Evolutionary conservation across 2,113 vertebrate species (phyloP), one percentile per base, ranked within the genome.

Genomic region (Acrocephalus kingi): DNA sequence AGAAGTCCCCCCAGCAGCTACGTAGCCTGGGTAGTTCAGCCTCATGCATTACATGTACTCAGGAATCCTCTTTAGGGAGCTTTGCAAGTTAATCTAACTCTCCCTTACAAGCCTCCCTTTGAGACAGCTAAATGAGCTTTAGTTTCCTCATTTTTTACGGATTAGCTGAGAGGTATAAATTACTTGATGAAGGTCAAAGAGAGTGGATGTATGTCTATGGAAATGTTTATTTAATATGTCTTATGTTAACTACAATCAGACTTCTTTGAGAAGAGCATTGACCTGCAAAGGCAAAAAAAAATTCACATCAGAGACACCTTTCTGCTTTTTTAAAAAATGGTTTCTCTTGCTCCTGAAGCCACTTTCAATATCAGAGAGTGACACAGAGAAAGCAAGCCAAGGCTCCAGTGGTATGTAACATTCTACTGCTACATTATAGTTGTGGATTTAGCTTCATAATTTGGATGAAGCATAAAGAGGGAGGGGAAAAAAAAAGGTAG

Each of bases 11-110:
- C 33, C 37, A 41, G 58, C 7, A 90, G 83, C 31, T 52, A 78
- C 49, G 58, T 54, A 77, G 62, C 37, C 54, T 37, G 63, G 80
- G 59, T 61, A 39, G 35, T 72, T 90, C 31, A 51, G 82, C 52
- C 45, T 91, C 31, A 18, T 68, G 39, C 21, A 28, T 62, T 28
- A 41, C 37, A 0, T 52, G 61, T 55, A 68, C 48, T 78, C 39
- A 49, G 52, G 84, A 95, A 96, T 95, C 91, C 49, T 81, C 80
- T 75, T 94, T 4, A 48, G 55, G 68, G 37, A 88, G 83, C 72
- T 94, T 20, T 94, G 73, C 73, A 56, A 87, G 64, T 95, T 95
- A 93, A 91, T 94, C 68, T 63, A 56, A 94, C 83, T 95, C 92
- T 96, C 93, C 39, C 61, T 90, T 90, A 63, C 76, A 93, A 63